These are phyloP conservation scores for Notiomystis cincta DNA, from an alignment of 2,113 vertebrate genomes.

Conservation along the genomic window DNA sequence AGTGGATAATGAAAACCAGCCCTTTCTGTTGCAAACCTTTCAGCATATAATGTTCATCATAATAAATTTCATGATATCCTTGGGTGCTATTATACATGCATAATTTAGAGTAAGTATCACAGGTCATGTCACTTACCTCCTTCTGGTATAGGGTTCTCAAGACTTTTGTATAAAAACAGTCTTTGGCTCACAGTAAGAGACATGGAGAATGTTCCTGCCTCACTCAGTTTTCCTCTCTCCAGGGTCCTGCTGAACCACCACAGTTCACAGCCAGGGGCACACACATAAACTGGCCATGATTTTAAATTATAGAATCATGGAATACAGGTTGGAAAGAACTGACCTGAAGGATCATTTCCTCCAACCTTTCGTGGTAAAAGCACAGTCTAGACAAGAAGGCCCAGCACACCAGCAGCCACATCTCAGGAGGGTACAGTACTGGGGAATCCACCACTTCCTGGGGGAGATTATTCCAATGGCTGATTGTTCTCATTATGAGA, in stretches of 20 bases:
- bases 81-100: background rate
- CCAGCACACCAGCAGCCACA: background rate
- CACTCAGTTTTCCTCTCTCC: background rate
- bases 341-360: background rate
- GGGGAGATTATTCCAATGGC: background rate
- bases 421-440: background rate
- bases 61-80: background rate
- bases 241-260: background rate
- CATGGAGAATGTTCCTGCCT: background rate
- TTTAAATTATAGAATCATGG: background rate
- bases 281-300: fast-evolving
- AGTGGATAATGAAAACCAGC: background rate
- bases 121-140: background rate
- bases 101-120: background rate
- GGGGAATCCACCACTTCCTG: background rate
- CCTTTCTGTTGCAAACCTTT: background rate
- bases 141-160: background rate
- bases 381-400: background rate
- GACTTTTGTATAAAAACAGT: background rate
- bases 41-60: background rate
- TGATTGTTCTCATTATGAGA: background rate
- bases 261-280: background rate
- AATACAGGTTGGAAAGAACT: background rate
- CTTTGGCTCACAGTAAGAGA: background rate
- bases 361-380: background rate